These are phyloP conservation scores for Achroia grisella DNA, from an alignment of 1,140 invertebrate species.

Conservation along the genomic window DNA sequence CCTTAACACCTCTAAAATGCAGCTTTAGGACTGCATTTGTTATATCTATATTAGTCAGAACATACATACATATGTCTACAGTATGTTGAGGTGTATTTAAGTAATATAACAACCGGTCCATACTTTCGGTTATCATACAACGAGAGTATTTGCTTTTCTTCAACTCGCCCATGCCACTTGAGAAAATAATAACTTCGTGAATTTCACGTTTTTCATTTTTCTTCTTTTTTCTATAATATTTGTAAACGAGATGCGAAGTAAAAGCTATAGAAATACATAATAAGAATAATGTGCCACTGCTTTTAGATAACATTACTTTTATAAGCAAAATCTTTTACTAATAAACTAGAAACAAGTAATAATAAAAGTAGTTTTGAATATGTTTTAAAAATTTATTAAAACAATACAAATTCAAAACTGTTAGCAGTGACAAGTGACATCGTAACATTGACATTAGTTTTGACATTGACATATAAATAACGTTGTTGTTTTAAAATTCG, in stretches of 20 bases:
- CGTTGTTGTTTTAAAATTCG: too few relatives aligned
- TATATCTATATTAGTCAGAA: conserved; percentile 51
- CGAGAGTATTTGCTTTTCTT: conserved; percentile 52
- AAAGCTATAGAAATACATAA: conserved; percentile 32
- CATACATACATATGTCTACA: conserved; percentile 59
- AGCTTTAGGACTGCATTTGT: conserved; percentile 40
- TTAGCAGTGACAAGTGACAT: too few relatives aligned
- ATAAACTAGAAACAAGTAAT: too few relatives aligned
- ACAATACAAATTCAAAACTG: too few relatives aligned
- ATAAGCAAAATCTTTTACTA: too few relatives aligned
- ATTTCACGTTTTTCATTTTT: conserved; percentile 28
- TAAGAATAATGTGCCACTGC: conserved; percentile 22
- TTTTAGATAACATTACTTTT: conserved; percentile 22
- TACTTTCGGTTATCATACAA: conserved; percentile 34
- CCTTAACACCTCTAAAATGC: conserved; percentile 40
- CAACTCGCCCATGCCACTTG: conserved; percentile 18
- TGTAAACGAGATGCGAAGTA: conserved; percentile 32
- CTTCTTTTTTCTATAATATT: conserved; percentile 32
- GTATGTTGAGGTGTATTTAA: conserved; percentile 33
- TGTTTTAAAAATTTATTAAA: too few relatives aligned
- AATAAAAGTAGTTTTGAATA: too few relatives aligned
- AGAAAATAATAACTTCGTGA: conserved; percentile 57
- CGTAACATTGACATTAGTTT: too few relatives aligned
- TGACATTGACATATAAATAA: too few relatives aligned
- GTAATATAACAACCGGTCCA: conserved; percentile 45